Percentiles rank a stretch among this genome's conserved stretches.
Evolutionary conservation across 2,888 invertebrate genomes (phyloP).

Genomic region (Torymus tubicola): DNA sequence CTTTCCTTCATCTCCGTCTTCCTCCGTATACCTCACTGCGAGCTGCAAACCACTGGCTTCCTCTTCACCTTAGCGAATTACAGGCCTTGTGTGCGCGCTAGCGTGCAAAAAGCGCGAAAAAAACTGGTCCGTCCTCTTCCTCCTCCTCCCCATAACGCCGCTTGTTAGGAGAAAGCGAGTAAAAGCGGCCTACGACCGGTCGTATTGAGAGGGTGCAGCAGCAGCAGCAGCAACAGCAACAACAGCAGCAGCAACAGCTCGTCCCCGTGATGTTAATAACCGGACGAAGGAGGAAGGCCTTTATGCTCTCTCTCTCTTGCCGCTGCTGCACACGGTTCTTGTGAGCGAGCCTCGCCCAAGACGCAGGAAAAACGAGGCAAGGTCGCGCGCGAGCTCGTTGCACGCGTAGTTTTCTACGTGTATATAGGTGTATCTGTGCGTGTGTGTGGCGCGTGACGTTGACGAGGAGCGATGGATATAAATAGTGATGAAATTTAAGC

Average conservation of each 20-base stretch:
- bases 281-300: neutral
- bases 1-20: neutral
- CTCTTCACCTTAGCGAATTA: too few relatives aligned
- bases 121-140: slow-evolving; percentile 29
- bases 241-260: neutral
- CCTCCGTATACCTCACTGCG: neutral
- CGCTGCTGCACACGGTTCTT: slow-evolving; percentile 3
- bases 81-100: neutral
- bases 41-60: too few relatives aligned
- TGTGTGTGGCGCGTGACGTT: neutral
- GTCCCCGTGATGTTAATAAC: slow-evolving; percentile 30
- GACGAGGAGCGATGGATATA: slow-evolving; percentile 24
- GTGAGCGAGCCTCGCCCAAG: neutral
- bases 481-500: neutral
- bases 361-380: slow-evolving; percentile 34
- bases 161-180: neutral
- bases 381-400: slow-evolving; percentile 19
- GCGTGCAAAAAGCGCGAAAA: neutral
- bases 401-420: too few relatives aligned
- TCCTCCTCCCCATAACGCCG: neutral
- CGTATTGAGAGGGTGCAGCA: neutral
- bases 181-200: neutral
- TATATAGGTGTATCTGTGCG: too few relatives aligned
- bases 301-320: too few relatives aligned
- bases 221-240: neutral